Conservation (phyloP, 2,113 vertebrate species). For the Apteryx mantelli region DNA sequence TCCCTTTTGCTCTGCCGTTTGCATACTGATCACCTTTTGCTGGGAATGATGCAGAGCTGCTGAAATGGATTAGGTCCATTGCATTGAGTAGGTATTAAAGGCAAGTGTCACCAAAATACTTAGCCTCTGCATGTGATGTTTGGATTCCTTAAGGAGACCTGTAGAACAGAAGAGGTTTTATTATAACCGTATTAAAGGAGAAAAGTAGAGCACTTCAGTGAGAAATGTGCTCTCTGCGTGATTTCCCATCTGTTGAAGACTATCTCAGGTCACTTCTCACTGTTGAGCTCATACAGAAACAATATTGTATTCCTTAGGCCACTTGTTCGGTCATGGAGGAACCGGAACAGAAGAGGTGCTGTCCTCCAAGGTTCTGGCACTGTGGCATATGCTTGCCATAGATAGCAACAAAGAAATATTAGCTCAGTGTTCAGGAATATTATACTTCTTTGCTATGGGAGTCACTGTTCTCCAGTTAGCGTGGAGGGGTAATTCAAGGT, state of each 20-base stretch:
- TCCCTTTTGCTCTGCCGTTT: neutral
- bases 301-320: constrained; percentile 51
- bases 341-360: constrained; percentile 14
- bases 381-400: constrained; percentile 14
- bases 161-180: neutral
- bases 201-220: neutral
- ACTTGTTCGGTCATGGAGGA: neutral
- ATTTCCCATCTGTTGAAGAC: neutral
- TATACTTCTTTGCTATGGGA: neutral
- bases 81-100: neutral
- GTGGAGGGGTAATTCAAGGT: neutral
- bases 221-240: constrained; percentile 11
- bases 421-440: neutral
- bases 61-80: neutral
- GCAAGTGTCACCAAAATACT: constrained; percentile 14
- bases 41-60: neutral
- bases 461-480: neutral
- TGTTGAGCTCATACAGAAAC: constrained; percentile 50
- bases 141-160: neutral
- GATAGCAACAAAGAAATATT: neutral
- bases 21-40: neutral
- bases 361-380: neutral
- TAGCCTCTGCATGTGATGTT: neutral
- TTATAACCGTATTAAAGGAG: neutral
- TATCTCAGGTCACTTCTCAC: constrained; percentile 27